Base-by-base conservation (phyloP, 2,113 vertebrate genomes). In the Nyctereutes procyonoides region DNA sequence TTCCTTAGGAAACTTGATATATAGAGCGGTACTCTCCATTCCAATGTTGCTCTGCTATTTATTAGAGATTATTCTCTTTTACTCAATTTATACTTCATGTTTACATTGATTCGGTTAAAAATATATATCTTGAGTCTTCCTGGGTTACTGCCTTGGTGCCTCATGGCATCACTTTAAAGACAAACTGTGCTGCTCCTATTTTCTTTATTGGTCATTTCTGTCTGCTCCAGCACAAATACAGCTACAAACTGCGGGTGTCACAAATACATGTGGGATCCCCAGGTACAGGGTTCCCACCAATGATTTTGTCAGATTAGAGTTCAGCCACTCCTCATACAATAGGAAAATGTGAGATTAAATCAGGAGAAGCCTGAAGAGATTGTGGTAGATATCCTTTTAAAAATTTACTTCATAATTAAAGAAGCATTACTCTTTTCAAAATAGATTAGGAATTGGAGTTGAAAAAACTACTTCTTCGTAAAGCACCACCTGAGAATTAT, bases 171-270 rank as follows among this genome's bases (percentile, higher is more conserved):
- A 65, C 19, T 86, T 93, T 91, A 86, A 77, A 93, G 86, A 94
- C 38, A 43, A 82, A 81, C 4, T 69, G 26, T 38, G 69, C 65
- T 58, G 12, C 7, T 94, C 13, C 32, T 90, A 11, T 89, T 92
- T 94, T 96, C 67, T 88, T 92, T 5, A 26, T 43, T 76, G 77
- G 28, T 86, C 92, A 81, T 95, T 88, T 95, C 65, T 90, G 38
- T 79, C 56, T 96, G 22, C 62, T 43, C 12, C 53, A 92, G 55
- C 56, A 74, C 20, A 90, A 93, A 65, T 60, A 71, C 13, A 96
- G 56, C 38, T 69, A 88, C 51, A 83, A 82, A 88, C 8, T 74
- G 20, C 14, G 19, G 53, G 35, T 95, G 30, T 80, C 81, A 79
- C 24, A 87, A 35, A 35, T 69, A 95, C 94, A 48, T 60, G 84